Evolutionary conservation across 1,140 invertebrate genomes (phyloP).

Genomic region (Penaeus japonicus): DNA sequence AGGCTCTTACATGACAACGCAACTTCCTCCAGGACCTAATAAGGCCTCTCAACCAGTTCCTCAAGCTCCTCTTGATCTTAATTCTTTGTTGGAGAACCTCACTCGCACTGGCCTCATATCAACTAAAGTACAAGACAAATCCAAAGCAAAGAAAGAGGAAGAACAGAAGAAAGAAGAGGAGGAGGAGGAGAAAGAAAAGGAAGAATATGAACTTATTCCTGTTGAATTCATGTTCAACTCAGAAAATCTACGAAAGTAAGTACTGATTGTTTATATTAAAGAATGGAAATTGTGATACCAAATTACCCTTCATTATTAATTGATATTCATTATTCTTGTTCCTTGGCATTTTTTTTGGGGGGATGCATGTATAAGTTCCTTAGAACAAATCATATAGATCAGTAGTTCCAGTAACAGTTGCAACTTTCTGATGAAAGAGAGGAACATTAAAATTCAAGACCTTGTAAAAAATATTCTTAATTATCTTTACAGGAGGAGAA

Average conservation of each 20-base stretch:
- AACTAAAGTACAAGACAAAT: slow-evolving; percentile 18
- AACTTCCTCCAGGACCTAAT: slow-evolving; percentile 17
- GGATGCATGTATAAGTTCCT: no score
- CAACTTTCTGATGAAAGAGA: no score
- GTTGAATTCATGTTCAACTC: slow-evolving; percentile 43
- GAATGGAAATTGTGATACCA: no score
- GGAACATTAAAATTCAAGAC: no score
- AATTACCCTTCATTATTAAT: no score
- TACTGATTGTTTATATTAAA: not conserved
- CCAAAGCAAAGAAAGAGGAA: slow-evolving; percentile 36
- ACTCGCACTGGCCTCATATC: slow-evolving; percentile 33
- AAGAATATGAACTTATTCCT: slow-evolving; percentile 25
- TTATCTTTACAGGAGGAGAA: slow-evolving; percentile 68
- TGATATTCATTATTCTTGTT: no score
- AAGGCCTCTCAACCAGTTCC: not conserved
- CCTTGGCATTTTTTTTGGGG: no score
- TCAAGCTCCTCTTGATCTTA: slow-evolving; percentile 18
- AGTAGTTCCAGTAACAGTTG: no score
- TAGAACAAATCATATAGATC: no score
- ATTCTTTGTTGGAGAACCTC: slow-evolving; percentile 20
- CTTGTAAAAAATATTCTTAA: not conserved
- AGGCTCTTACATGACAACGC: slow-evolving; percentile 40
- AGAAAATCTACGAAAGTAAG: slow-evolving; percentile 52
- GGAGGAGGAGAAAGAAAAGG: slow-evolving; percentile 26
- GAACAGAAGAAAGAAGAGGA: slow-evolving; percentile 29